Evolutionary conservation across 2,888 invertebrate genomes (phyloP).

Genomic region (Alloplasta piceator): DNA sequence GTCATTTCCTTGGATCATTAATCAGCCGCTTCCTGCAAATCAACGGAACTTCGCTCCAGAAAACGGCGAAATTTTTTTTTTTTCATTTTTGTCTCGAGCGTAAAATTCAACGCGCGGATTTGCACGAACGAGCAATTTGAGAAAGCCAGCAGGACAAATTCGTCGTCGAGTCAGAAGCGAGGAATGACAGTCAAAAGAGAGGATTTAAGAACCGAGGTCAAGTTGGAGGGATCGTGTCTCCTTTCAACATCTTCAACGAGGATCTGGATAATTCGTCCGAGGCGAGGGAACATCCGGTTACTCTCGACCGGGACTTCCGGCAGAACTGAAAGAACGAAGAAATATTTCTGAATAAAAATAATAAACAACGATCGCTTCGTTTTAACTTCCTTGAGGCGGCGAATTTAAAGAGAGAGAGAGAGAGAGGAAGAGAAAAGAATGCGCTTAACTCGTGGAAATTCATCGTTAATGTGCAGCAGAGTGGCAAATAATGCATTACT

Average conservation of each 20-base stretch:
- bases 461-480: not conserved
- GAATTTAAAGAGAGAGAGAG: too few relatives aligned
- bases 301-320: not conserved
- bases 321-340: too few relatives aligned
- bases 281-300: constrained; percentile 60
- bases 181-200: too few relatives aligned
- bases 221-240: constrained; percentile 6
- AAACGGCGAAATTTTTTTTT: too few relatives aligned
- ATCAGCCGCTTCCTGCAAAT: too few relatives aligned
- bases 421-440: too few relatives aligned
- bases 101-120: too few relatives aligned
- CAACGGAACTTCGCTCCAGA: too few relatives aligned
- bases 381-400: constrained; percentile 1
- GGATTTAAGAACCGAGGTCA: constrained; percentile 12
- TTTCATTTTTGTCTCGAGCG: too few relatives aligned
- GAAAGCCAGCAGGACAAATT: not conserved
- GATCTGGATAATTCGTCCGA: constrained; percentile 62
- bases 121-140: too few relatives aligned
- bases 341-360: constrained; percentile 3
- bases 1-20: too few relatives aligned
- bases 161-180: not conserved
- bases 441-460: constrained; percentile 17
- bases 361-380: not conserved
- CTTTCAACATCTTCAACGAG: constrained; percentile 44
- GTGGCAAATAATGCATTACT: too few relatives aligned